A percentile compares a stretch with the other conserved stretches of the same genome.
These are phyloP conservation scores for Spea multiplicata DNA, from an alignment of 2,113 vertebrate genomes.

Conservation along the genomic window DNA sequence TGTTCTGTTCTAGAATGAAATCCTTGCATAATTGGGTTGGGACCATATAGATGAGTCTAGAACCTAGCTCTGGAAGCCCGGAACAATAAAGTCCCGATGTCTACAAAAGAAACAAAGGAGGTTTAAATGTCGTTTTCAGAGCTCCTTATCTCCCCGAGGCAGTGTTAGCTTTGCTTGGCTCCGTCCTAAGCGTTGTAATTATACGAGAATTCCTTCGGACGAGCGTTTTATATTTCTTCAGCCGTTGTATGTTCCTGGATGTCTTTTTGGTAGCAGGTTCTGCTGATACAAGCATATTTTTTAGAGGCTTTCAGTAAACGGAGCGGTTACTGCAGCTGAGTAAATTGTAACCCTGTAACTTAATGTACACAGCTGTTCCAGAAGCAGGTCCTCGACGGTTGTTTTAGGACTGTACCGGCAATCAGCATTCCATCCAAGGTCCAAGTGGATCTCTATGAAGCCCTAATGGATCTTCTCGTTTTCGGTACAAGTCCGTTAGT, in stretches of 20 bases:
- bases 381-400: too few species aligned
- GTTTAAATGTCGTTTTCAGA: too few species aligned
- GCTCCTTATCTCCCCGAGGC: too few species aligned
- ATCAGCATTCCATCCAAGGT: too few species aligned
- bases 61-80: too few species aligned
- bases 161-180: neutral
- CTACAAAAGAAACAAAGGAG: too few species aligned
- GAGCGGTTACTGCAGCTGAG: slow-evolving; percentile 37
- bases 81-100: too few species aligned
- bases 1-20: too few species aligned
- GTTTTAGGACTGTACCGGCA: too few species aligned
- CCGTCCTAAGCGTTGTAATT: neutral
- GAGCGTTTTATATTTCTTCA: slow-evolving; percentile 10
- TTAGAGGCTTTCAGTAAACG: slow-evolving; percentile 21
- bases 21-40: too few species aligned
- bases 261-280: neutral
- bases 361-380: too few species aligned
- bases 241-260: neutral
- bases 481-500: neutral
- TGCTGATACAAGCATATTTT: slow-evolving; percentile 30
- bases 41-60: too few species aligned
- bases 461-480: neutral
- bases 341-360: slow-evolving; percentile 19
- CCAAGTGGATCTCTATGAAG: neutral
- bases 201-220: slow-evolving; percentile 8